A percentile compares a stretch with the other conserved stretches of the same genome.
phyloP scores from a whole-genome alignment of 1,140 invertebrate species.

The Nephila pilipes region DNA sequence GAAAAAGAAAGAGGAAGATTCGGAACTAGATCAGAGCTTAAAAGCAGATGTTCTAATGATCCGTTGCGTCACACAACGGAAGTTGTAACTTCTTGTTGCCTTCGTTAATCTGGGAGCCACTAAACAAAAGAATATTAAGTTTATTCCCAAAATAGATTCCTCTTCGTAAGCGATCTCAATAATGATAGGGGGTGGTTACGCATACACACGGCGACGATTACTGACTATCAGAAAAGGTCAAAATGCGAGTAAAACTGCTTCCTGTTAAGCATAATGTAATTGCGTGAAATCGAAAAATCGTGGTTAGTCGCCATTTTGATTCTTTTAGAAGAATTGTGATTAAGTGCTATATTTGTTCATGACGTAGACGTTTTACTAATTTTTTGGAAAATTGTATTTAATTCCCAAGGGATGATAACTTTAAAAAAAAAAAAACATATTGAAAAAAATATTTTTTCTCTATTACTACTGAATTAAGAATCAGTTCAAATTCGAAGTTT shows the following conservation, averaged over 20 bases:
- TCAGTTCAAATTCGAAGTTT: no score
- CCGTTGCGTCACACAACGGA: slow-evolving; percentile 43
- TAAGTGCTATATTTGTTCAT: neutral
- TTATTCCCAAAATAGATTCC: slow-evolving; percentile 53
- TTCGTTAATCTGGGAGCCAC: slow-evolving; percentile 59
- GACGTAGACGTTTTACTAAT: neutral
- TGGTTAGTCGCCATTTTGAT: neutral
- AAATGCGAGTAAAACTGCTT: slow-evolving; percentile 38
- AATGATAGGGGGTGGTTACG: slow-evolving; percentile 64
- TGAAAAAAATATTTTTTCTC: no score
- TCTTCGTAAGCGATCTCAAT: slow-evolving; percentile 24
- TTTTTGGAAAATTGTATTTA: neutral
- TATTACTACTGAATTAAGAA: no score
- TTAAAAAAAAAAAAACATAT: no score
- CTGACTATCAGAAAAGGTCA: slow-evolving; percentile 53
- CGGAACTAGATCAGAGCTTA: neutral
- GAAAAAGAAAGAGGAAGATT: no score
- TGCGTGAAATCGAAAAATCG: slow-evolving; percentile 9
- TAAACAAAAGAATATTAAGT: slow-evolving; percentile 73
- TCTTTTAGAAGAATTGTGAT: neutral
- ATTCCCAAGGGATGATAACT: no score
- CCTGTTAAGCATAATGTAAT: slow-evolving; percentile 15
- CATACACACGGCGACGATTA: slow-evolving; percentile 62
- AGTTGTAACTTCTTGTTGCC: slow-evolving; percentile 70
- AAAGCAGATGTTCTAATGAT: slow-evolving; percentile 65